Conservation (phyloP, 2,888 invertebrate genomes). For the Scaptodrosophila latifasciaeformis region DNA sequence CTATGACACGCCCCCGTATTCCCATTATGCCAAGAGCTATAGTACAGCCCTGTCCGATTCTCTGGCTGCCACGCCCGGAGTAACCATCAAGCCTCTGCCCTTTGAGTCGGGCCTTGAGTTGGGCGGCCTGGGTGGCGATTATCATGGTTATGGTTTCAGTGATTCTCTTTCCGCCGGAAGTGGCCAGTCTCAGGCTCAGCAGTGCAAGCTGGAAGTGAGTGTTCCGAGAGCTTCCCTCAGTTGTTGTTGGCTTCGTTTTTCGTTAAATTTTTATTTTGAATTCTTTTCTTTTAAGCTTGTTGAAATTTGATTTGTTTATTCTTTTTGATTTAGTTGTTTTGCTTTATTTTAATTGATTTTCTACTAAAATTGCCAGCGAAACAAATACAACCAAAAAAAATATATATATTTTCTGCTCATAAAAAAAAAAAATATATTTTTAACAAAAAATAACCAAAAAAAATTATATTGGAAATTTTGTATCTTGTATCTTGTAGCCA, state of each 20-base stretch:
- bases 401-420: too few species aligned
- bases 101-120: background rate
- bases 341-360: conserved; percentile 14
- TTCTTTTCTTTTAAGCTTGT: conserved; percentile 4
- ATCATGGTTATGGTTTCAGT: background rate
- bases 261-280: too few species aligned
- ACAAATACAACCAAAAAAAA: too few species aligned
- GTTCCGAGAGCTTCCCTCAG: background rate
- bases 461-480: conserved; percentile 32
- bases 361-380: background rate
- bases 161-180: background rate
- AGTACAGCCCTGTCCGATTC: conserved; percentile 66
- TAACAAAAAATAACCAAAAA: conserved; percentile 16
- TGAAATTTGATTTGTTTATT: conserved; percentile 31
- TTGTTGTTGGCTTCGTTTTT: conserved; percentile 14
- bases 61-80: conserved; percentile 65
- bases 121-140: background rate
- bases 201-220: conserved; percentile 2
- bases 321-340: conserved; percentile 22
- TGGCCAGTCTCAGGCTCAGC: background rate
- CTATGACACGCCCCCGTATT: conserved; percentile 35
- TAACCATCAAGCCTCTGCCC: conserved; percentile 46
- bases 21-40: conserved; percentile 50
- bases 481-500: conserved; percentile 73
- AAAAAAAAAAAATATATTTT: too few species aligned